Percentiles rank a stretch among this genome's conserved stretches.
phyloP scores from a whole-genome alignment of 2,888 invertebrate species.

The Eueremaeus valkanovi region DNA sequence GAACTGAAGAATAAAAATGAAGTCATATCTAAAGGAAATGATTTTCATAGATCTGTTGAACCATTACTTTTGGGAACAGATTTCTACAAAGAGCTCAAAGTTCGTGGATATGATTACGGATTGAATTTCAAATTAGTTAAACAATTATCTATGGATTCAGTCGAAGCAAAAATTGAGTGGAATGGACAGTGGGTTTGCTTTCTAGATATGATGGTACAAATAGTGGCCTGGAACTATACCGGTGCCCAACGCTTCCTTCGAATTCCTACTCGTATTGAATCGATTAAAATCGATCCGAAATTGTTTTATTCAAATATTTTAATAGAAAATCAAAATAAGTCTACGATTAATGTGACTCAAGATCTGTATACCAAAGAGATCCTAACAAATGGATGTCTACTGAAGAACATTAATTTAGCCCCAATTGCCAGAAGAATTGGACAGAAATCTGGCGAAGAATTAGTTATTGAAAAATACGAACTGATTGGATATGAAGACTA shows the following conservation, averaged over 20 bases:
- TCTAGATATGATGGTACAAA: conserved; percentile 35
- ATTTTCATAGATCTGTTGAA: not conserved
- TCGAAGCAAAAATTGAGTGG: conserved; percentile 35
- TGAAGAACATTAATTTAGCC: conserved; percentile 25
- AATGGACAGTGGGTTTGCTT: conserved; percentile 38
- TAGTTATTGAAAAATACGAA: conserved; percentile 28
- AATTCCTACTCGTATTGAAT: conserved; percentile 24
- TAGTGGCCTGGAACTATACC: not conserved
- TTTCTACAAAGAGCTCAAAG: conserved; percentile 76
- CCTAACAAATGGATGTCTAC: not conserved
- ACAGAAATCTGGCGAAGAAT: conserved; percentile 22
- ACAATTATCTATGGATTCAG: conserved; percentile 65
- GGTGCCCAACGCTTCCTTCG: not conserved
- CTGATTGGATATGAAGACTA: not conserved
- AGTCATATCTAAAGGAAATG: not conserved
- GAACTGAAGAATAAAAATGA: conserved; percentile 28
- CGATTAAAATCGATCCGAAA: conserved; percentile 14
- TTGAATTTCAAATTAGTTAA: conserved; percentile 76
- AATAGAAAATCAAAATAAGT: not conserved
- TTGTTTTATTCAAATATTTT: not conserved
- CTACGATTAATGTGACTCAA: not conserved
- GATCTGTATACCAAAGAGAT: not conserved
- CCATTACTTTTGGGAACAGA: conserved; percentile 55
- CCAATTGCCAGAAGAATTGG: conserved; percentile 23
- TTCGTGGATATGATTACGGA: conserved; percentile 79